Evolutionary conservation across 1,140 invertebrate species (phyloP), one percentile per base, ranked within the genome.

Genomic region (Platyura marginata): DNA sequence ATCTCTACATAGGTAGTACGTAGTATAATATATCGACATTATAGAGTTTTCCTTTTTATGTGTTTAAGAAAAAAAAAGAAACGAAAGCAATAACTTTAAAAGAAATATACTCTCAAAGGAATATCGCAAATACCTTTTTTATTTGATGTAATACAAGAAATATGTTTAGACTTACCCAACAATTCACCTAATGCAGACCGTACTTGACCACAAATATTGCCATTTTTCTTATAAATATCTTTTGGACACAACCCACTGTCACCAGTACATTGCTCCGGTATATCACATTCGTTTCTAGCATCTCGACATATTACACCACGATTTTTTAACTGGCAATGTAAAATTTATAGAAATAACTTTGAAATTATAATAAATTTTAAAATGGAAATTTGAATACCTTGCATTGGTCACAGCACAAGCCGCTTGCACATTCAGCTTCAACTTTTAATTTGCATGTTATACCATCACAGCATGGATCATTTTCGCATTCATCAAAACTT

Each of bases 391-490:
- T n/a, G 13, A 29, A 29, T 71, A 92, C 89, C 66, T 81, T 81
- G 61, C 88, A 94, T 48, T 86, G 74, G 48, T 81, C 79, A 62
- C 93, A 97, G 66, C 93, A 97, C 20, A 82, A 79, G 6, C 91
- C 91, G 13, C 75, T 74, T 22, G 89, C 86, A 63, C 93, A 97
- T 64, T 93, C 77, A 1, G 92, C 79, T 61, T 93, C 90, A 40
- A 79, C 79, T 40, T 77, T 86, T 19, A 96, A 72, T 45, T 90
- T 84, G 64, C 93, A 97, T 16, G 91, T 95, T 56, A 88, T 81
- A 41, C 88, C 85, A 65, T 96, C 90, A 67, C 92, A 97, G 64
- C 92, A 97, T 2, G 87, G 86, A 66, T 95, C 91, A 42, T 75
- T 65, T 19, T 76, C 70, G 66, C 92, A 97, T 49, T 93, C 82